Conservation (phyloP, 2,113 vertebrate genomes). For the Apodemus speciosus region DNA sequence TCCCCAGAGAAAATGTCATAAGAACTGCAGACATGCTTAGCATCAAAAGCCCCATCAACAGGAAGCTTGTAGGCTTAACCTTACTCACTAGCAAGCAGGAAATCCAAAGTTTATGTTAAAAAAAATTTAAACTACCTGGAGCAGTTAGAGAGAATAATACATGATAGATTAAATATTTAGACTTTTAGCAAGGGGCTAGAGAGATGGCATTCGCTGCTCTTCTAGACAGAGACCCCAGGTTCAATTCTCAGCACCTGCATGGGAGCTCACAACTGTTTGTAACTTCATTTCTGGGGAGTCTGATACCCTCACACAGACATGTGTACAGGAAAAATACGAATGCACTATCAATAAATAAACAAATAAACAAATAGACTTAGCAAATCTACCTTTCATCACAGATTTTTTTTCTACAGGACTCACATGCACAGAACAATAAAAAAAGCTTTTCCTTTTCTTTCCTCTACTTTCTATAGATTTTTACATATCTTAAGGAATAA, state of each 20-base stretch:
- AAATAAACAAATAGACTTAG: neutral
- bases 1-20: neutral
- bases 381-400: neutral
- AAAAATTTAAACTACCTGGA: neutral
- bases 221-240: no score
- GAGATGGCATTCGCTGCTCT: no score
- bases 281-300: no score
- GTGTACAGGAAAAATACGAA: no score
- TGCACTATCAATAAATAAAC: no score
- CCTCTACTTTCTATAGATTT: neutral
- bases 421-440: neutral
- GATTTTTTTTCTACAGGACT: constrained; percentile 20
- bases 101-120: constrained; percentile 31
- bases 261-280: no score
- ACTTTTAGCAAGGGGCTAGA: neutral
- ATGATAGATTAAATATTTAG: neutral
- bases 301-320: no score
- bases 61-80: neutral
- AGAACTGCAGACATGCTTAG: neutral
- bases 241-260: no score
- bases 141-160: neutral
- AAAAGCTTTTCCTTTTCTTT: neutral
- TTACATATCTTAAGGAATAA: neutral
- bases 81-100: neutral
- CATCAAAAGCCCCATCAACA: neutral